Percentiles rank a stretch among this genome's conserved stretches.
phyloP scores from a whole-genome alignment of 2,797 vertebrate species.

The Denticeps clupeoides region DNA sequence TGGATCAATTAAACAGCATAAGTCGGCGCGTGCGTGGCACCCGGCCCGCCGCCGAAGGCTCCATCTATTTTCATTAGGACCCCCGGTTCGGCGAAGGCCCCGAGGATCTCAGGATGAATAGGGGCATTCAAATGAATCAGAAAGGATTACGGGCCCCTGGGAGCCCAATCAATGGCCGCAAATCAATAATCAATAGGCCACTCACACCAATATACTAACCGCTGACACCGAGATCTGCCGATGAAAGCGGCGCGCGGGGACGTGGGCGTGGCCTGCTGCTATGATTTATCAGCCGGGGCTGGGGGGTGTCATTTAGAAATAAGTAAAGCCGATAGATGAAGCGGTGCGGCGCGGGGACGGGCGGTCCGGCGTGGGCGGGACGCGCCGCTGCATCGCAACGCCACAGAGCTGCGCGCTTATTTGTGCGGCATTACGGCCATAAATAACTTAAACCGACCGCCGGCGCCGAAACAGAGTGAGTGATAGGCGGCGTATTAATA shows the following conservation, averaged over 20 bases:
- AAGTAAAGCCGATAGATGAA: constrained; percentile 63
- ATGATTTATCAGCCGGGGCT: constrained; percentile 64
- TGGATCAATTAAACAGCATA: constrained; percentile 73
- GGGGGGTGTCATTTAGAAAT: constrained; percentile 62
- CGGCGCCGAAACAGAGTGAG: too few species aligned
- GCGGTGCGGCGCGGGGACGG: constrained; percentile 45
- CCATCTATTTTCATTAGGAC: constrained; percentile 71
- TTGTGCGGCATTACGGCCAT: constrained; percentile 31
- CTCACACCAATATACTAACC: constrained; percentile 78
- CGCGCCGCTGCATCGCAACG: constrained; percentile 59
- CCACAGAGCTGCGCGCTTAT: constrained; percentile 23
- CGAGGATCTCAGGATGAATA: constrained; percentile 71
- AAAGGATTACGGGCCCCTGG: constrained; percentile 68
- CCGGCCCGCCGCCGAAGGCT: constrained; percentile 40
- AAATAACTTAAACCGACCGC: constrained; percentile 43
- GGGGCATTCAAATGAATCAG: constrained; percentile 77
- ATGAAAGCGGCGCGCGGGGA: constrained; percentile 63
- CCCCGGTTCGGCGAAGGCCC: constrained; percentile 51
- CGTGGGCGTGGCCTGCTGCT: constrained; percentile 54
- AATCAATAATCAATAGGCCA: constrained; percentile 82
- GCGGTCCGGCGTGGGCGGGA: constrained; percentile 47
- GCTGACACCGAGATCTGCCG: constrained; percentile 72
- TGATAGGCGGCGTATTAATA: too few species aligned
- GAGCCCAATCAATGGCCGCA: constrained; percentile 61
- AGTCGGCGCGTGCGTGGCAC: constrained; percentile 45